Percentiles rank a stretch among this genome's conserved stretches.
Evolutionary conservation across 2,113 vertebrate species (phyloP).

Genomic region (Piaya cayana): DNA sequence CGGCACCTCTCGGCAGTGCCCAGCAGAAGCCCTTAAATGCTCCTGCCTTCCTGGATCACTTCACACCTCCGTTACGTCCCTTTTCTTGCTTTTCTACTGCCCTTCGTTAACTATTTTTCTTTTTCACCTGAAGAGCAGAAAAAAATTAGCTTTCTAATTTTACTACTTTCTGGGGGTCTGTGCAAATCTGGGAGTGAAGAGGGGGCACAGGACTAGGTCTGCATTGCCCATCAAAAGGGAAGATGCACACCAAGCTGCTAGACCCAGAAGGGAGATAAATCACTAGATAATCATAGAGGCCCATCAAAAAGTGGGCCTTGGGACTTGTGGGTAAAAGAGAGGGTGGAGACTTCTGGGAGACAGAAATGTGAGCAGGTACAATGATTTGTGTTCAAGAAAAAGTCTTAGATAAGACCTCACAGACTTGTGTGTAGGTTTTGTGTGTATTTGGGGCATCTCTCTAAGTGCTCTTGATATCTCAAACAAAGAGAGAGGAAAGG

Average conservation of each 20-base stretch:
- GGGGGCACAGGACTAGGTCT: background rate
- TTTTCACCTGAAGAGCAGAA: conserved; percentile 12
- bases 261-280: background rate
- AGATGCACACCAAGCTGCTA: background rate
- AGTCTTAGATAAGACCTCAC: background rate
- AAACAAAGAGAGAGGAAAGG: background rate
- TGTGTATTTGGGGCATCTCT: background rate
- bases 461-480: background rate
- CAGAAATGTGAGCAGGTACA: background rate
- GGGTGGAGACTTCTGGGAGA: background rate
- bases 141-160: background rate
- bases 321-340: background rate
- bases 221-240: rapidly evolving
- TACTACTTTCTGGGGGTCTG: background rate
- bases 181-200: rapidly evolving
- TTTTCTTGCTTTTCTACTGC: background rate
- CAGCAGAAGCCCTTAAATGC: background rate
- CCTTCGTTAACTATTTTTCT: conserved; percentile 21
- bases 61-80: background rate
- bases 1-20: background rate
- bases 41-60: conserved; percentile 17
- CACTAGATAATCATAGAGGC: background rate
- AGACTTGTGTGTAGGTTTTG: rapidly evolving
- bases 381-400: background rate
- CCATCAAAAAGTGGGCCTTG: background rate